These are phyloP conservation scores for Mormyrus proboscirostris DNA, from an alignment of 2,797 vertebrate species.

Conservation along the genomic window DNA sequence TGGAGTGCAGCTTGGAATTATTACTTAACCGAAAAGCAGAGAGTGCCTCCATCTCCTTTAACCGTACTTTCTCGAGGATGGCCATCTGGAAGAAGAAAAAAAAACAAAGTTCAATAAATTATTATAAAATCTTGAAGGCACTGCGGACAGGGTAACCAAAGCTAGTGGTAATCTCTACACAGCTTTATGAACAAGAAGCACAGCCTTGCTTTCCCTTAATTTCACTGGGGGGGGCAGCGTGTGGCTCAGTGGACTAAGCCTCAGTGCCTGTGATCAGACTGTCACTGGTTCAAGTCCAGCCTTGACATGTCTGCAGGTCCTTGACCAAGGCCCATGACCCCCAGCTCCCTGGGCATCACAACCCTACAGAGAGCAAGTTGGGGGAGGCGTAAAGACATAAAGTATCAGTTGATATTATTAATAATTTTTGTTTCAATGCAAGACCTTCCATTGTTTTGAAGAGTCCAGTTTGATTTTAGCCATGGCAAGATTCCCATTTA, in stretches of 20 bases:
- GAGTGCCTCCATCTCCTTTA: constrained; percentile 83
- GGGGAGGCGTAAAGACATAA: no score
- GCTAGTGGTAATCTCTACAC: not conserved
- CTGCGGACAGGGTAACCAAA: not conserved
- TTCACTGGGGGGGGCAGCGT: not conserved
- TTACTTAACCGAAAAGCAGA: constrained; percentile 74
- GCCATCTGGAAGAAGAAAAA: constrained; percentile 66
- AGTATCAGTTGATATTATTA: no score
- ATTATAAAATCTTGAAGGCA: not conserved
- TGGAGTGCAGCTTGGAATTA: constrained; percentile 68
- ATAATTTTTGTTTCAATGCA: not conserved
- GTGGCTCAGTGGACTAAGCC: not conserved
- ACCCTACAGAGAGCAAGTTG: no score
- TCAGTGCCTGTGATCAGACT: not conserved
- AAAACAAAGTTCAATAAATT: not conserved
- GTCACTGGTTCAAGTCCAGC: not conserved
- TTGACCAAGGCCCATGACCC: no score
- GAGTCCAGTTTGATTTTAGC: not conserved
- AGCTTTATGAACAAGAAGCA: not conserved
- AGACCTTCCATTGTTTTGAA: not conserved
- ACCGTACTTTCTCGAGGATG: constrained; percentile 77
- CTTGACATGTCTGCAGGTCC: not conserved
- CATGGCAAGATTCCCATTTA: not conserved
- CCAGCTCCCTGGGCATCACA: no score
- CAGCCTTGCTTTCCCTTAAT: not conserved